Evolutionary conservation across 2,797 vertebrate genomes (phyloP).

Genomic region (Muscicapa comitata): DNA sequence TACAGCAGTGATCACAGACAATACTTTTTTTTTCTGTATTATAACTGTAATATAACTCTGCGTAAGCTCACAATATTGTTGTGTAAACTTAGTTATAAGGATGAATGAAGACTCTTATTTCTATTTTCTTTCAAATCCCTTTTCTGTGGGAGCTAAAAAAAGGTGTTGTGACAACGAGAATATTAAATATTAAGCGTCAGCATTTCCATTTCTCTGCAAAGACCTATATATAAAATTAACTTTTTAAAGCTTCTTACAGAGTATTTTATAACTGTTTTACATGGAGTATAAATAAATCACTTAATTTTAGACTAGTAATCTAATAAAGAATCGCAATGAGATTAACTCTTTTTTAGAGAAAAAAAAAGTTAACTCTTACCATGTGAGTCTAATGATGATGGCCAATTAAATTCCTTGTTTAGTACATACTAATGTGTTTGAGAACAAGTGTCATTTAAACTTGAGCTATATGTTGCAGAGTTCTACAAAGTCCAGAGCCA

Average conservation of each 20-base stretch:
- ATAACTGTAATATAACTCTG: not conserved
- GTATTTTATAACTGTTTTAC: not conserved
- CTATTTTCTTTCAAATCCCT: not conserved
- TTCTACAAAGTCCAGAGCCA: not conserved
- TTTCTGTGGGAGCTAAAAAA: not conserved
- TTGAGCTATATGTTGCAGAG: not conserved
- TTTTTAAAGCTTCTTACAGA: not conserved
- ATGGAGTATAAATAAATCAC: not conserved
- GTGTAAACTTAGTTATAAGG: not conserved
- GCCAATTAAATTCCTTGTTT: not conserved
- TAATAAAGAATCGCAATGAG: not conserved
- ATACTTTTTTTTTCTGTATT: not conserved
- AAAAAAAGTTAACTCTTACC: not conserved
- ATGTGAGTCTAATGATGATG: not conserved
- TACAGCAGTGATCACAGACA: not conserved
- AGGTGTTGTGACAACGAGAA: not conserved
- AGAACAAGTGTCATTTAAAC: not conserved
- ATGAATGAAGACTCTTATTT: not conserved
- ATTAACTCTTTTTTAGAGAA: not conserved
- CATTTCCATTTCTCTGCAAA: not conserved
- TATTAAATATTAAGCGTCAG: slow-evolving; percentile 7
- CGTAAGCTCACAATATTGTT: not conserved
- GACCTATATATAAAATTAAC: not conserved
- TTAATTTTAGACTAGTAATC: not conserved
- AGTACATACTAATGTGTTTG: not conserved